These are phyloP conservation scores for Micropterix aruncella DNA, from an alignment of 2,888 invertebrate genomes.

Conservation along the genomic window DNA sequence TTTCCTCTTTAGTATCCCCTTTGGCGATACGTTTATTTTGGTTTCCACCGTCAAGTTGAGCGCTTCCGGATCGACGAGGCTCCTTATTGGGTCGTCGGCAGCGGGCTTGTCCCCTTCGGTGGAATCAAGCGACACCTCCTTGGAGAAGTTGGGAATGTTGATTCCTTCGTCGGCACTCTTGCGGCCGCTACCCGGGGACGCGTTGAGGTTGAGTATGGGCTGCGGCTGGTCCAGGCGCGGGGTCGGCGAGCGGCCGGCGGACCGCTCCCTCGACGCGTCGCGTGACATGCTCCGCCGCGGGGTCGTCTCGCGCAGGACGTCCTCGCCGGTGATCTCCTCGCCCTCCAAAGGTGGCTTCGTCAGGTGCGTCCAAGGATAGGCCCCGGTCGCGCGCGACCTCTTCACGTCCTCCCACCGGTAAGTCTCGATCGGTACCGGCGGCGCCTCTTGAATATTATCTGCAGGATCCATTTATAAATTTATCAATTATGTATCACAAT, in stretches of 20 bases:
- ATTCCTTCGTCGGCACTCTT: constrained; percentile 33
- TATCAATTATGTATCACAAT: too few species aligned
- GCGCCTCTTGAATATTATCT: constrained; percentile 35
- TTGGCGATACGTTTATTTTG: constrained; percentile 31
- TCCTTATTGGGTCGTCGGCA: constrained; percentile 20
- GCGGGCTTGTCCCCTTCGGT: constrained; percentile 32
- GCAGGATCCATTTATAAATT: constrained; percentile 19
- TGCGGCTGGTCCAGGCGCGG: constrained; percentile 24
- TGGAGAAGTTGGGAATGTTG: constrained; percentile 36
- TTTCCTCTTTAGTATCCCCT: constrained; percentile 39
- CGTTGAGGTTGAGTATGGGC: constrained; percentile 31
- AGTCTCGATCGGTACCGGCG: constrained; percentile 59
- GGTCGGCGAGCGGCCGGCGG: constrained; percentile 21
- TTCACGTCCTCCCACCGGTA: constrained; percentile 72
- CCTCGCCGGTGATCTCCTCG: constrained; percentile 34
- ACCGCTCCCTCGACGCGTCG: constrained; percentile 30
- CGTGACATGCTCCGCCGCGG: constrained; percentile 36
- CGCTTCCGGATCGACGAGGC: constrained; percentile 6
- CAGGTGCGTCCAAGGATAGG: constrained; percentile 71
- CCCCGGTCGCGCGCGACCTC: constrained; percentile 53
- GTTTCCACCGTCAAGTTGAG: constrained; percentile 17
- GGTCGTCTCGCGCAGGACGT: constrained; percentile 32
- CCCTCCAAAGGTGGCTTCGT: constrained; percentile 46
- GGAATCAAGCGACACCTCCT: constrained; percentile 30
- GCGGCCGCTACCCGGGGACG: constrained; percentile 36